Percentiles rank a stretch among this genome's conserved stretches.
Conservation (phyloP, 2,888 invertebrate genomes). For the Eupsilia transversa region DNA sequence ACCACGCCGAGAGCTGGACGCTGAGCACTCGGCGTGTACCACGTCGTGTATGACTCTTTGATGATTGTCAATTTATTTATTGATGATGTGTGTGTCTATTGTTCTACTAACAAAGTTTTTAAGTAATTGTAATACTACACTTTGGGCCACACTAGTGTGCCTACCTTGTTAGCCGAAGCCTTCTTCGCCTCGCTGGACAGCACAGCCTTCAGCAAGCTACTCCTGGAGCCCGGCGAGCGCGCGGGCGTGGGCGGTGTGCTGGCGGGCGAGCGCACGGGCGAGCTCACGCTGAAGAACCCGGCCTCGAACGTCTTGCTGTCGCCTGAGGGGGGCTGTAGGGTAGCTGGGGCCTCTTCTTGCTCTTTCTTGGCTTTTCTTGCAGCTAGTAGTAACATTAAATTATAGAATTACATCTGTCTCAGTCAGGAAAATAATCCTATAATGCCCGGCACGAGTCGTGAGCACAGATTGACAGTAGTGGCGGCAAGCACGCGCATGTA, state of each 20-base stretch:
- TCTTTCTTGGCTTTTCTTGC: slow-evolving; percentile 82
- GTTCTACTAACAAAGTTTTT: too few species aligned
- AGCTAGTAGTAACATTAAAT: slow-evolving; percentile 69
- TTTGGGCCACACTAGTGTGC: too few species aligned
- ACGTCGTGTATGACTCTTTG: too few species aligned
- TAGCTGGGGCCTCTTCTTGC: slow-evolving; percentile 52
- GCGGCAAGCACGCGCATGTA: too few species aligned
- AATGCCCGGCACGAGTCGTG: too few species aligned
- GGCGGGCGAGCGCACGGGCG: slow-evolving; percentile 78
- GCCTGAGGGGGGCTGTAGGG: neutral
- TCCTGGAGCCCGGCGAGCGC: slow-evolving; percentile 54
- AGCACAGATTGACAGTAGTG: too few species aligned
- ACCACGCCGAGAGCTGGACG: too few species aligned
- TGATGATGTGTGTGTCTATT: too few species aligned
- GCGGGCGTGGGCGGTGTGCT: slow-evolving; percentile 19
- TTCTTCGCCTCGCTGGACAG: slow-evolving; percentile 85
- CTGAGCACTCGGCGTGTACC: too few species aligned
- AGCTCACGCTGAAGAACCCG: slow-evolving; percentile 85
- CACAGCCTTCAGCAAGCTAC: slow-evolving; percentile 79
- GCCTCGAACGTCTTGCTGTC: slow-evolving; percentile 84
- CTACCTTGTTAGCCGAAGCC: slow-evolving; percentile 80
- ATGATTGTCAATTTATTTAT: too few species aligned
- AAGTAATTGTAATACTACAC: too few species aligned
- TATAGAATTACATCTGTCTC: neutral
- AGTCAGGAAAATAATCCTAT: neutral